Evolutionary conservation across 2,797 vertebrate genomes (phyloP).

Genomic region (Thripadectes ignobilis): DNA sequence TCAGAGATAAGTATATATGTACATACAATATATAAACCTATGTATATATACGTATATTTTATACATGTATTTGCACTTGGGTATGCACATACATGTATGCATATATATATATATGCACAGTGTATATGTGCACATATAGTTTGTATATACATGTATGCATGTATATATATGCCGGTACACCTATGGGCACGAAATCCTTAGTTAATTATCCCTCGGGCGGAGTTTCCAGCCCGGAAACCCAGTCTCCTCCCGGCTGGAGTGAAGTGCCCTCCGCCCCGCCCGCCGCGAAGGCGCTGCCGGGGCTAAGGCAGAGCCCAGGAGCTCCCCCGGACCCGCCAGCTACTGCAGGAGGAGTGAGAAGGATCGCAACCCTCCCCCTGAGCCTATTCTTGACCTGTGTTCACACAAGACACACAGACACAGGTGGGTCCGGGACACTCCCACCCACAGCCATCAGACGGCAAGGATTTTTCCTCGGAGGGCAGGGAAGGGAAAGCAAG

Average conservation of each 20-base stretch:
- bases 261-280: accelerated
- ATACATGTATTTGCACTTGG: no score
- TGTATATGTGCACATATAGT: background rate
- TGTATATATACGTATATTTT: background rate
- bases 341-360: background rate
- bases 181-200: background rate
- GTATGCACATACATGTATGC: accelerated
- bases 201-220: background rate
- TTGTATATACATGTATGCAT: background rate
- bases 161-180: background rate
- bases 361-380: background rate
- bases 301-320: background rate
- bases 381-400: background rate
- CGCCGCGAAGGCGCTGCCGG: accelerated
- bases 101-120: accelerated
- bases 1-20: background rate
- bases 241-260: accelerated
- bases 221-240: background rate
- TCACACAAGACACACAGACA: background rate
- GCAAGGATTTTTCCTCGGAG: background rate
- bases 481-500: background rate
- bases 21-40: background rate
- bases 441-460: background rate
- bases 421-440: background rate
- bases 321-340: accelerated